Evolutionary conservation across 2,888 invertebrate species (phyloP).

Genomic region (Meganola albula): DNA sequence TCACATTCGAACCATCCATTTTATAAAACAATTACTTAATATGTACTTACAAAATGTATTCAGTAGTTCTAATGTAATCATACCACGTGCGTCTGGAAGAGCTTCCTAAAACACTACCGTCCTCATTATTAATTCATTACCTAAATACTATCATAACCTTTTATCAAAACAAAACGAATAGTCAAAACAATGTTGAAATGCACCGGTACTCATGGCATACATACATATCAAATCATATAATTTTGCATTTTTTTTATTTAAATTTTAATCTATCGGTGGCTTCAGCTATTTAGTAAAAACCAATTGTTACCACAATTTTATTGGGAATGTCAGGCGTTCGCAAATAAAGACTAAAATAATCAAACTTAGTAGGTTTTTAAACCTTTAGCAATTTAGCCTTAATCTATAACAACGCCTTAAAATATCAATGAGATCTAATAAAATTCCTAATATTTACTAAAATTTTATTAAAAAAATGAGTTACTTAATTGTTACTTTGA

Average conservation of each 20-base stretch:
- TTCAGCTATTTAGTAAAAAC: conserved; percentile 28
- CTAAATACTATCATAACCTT: conserved; percentile 36
- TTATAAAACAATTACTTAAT: conserved; percentile 36
- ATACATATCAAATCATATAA: conserved; percentile 21
- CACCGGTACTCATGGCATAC: conserved; percentile 57
- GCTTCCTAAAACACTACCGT: conserved; percentile 59
- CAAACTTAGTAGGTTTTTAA: conserved; percentile 1
- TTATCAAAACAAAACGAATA: conserved; percentile 40
- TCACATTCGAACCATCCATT: conserved; percentile 37
- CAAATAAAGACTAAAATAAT: conserved; percentile 23
- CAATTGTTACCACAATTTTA: conserved; percentile 40
- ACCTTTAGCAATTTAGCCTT: conserved; percentile 30
- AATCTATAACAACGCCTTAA: conserved; percentile 37
- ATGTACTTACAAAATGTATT: conserved; percentile 37
- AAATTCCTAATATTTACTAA: too few species aligned
- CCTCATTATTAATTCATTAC: conserved; percentile 45
- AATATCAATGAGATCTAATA: conserved; percentile 56
- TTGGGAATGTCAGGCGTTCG: conserved; percentile 54
- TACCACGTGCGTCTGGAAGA: conserved; percentile 56
- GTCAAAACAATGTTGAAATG: conserved; percentile 36
- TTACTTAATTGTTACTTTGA: conserved; percentile 4
- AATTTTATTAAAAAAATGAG: conserved; percentile 6
- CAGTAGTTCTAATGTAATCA: conserved; percentile 20
- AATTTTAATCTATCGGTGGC: conserved; percentile 49
- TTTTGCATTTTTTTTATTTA: conserved; percentile 23